Conservation (phyloP, 2,113 vertebrate genomes). For the Nycticryphes semicollaris region DNA sequence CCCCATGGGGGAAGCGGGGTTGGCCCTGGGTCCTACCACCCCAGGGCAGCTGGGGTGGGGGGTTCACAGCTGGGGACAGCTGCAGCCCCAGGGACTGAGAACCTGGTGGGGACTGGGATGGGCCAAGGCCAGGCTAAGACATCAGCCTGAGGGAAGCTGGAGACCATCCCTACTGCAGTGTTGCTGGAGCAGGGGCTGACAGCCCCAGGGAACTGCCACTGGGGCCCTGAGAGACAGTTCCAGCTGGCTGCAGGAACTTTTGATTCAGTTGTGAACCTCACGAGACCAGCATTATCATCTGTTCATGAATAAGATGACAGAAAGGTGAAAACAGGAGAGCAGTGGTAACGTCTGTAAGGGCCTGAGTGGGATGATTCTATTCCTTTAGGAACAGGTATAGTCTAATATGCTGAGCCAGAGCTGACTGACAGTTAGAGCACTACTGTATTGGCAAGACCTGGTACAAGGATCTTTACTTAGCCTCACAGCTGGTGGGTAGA, state of each 20-base stretch:
- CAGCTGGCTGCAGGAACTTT: background rate
- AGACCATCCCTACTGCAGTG: accelerated
- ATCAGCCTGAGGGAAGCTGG: background rate
- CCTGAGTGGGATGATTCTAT: background rate
- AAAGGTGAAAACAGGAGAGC: background rate
- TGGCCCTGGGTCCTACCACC: accelerated
- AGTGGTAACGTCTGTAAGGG: background rate
- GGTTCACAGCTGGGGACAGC: background rate
- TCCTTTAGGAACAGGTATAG: background rate
- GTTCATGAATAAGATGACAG: background rate
- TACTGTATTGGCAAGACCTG: background rate
- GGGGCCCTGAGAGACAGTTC: background rate
- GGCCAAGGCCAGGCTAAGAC: background rate
- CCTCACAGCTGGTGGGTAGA: background rate
- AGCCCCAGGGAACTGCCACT: accelerated
- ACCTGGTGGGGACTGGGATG: background rate
- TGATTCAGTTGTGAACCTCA: background rate
- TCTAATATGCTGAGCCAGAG: background rate
- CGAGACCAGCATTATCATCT: background rate
- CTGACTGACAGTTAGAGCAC: background rate
- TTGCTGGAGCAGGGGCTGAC: background rate
- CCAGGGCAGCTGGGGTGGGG: too few relatives aligned
- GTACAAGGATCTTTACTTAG: background rate
- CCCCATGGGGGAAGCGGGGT: accelerated
- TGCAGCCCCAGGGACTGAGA: accelerated